Conservation (phyloP, 2,888 invertebrate genomes). For the Nephrotoma guestfalica region DNA sequence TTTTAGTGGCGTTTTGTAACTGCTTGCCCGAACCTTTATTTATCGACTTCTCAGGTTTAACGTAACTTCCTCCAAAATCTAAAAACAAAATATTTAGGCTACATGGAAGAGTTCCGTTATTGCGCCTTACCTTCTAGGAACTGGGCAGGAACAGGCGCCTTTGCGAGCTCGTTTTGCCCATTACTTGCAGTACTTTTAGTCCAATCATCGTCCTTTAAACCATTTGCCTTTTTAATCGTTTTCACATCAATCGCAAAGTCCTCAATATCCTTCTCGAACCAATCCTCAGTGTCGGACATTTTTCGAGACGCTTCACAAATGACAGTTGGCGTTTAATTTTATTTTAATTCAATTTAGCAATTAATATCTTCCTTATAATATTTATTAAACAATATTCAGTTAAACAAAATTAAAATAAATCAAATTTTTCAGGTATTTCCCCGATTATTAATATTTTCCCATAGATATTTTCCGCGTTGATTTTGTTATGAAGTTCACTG, state of each 20-base stretch:
- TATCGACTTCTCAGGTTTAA: conserved; percentile 1
- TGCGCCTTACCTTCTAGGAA: not conserved
- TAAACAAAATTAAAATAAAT: not conserved
- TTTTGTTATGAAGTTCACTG: not conserved
- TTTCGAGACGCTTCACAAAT: not conserved
- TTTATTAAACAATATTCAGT: not conserved
- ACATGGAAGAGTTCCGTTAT: not conserved
- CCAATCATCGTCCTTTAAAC: not conserved
- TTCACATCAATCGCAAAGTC: conserved; percentile 21
- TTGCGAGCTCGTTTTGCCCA: not conserved
- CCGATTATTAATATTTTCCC: not conserved
- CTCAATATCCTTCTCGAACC: conserved; percentile 29
- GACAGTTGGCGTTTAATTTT: not conserved
- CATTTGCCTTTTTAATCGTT: conserved; percentile 4
- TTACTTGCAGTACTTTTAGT: not conserved
- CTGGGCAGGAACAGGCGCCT: not conserved
- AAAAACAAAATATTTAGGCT: not conserved
- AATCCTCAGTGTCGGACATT: conserved; percentile 21
- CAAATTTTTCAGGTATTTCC: not conserved
- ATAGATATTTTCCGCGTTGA: not conserved
- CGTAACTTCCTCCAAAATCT: conserved; percentile 13
- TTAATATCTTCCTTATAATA: not conserved
- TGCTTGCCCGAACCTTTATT: not conserved
- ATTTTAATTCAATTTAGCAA: not conserved
- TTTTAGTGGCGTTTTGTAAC: not conserved